These are phyloP conservation scores for Amphilophus citrinellus DNA, from an alignment of 2,113 vertebrate genomes.

Conservation along the genomic window DNA sequence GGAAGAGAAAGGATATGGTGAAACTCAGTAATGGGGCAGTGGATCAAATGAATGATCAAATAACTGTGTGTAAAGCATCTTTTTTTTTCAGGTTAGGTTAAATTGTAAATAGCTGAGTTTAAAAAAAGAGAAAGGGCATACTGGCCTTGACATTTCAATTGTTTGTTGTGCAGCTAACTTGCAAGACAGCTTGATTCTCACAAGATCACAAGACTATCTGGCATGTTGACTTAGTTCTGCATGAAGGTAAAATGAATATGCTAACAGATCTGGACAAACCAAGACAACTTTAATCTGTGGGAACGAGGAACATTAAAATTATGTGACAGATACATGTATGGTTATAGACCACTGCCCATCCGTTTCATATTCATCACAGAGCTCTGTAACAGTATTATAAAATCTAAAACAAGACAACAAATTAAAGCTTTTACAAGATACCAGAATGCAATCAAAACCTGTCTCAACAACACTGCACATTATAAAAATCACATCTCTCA, in stretches of 20 bases:
- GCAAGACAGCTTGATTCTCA: background rate
- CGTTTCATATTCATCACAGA: background rate
- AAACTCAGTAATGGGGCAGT: constrained; percentile 21
- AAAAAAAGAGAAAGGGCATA: background rate
- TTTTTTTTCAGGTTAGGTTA: background rate
- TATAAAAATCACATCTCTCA: background rate
- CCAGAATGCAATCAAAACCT: background rate
- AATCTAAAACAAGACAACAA: constrained; percentile 2
- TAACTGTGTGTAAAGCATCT: background rate
- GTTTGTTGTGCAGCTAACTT: background rate
- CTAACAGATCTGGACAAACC: constrained; percentile 34
- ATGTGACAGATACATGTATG: background rate
- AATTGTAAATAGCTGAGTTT: background rate
- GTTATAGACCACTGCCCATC: background rate
- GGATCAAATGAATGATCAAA: constrained; percentile 23
- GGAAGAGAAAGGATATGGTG: background rate
- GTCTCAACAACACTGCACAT: background rate
- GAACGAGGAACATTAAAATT: background rate
- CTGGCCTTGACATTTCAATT: background rate
- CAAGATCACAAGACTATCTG: background rate
- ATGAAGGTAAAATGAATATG: background rate
- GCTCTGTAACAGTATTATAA: background rate
- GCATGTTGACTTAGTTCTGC: constrained; percentile 7
- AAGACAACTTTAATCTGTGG: constrained; percentile 7
- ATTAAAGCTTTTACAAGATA: background rate